Conservation (phyloP, 2,797 vertebrate species). For the Lemur catta region DNA sequence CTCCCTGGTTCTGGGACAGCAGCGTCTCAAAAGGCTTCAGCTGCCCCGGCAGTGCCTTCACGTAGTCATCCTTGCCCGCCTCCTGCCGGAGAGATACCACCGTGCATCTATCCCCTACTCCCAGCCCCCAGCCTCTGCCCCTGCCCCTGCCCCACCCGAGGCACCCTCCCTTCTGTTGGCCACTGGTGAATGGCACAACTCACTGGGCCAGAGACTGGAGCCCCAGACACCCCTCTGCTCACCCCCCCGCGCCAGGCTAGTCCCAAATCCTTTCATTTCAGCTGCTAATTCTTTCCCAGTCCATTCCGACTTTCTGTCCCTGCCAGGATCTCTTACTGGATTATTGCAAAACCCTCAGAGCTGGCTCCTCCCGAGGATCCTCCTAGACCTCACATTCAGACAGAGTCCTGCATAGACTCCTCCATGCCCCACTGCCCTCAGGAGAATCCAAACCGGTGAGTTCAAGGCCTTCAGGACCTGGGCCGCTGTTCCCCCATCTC, state of each 20-base stretch:
- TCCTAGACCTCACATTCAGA: background rate
- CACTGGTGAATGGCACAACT: background rate
- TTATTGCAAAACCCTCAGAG: background rate
- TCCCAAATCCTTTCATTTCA: background rate
- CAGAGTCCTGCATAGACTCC: background rate
- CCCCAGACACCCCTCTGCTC: background rate
- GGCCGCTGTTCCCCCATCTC: background rate
- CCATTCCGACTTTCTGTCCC: background rate
- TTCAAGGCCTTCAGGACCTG: background rate
- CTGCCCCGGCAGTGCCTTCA: conserved; percentile 80
- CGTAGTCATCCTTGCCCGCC: conserved; percentile 82
- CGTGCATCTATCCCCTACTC: background rate
- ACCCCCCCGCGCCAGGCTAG: too few species aligned
- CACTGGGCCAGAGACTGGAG: background rate
- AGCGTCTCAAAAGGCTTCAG: conserved; percentile 84
- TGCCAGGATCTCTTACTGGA: background rate
- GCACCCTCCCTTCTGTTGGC: background rate
- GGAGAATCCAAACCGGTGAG: background rate
- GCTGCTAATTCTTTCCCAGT: background rate
- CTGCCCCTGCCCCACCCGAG: too few species aligned
- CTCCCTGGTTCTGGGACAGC: conserved; percentile 80
- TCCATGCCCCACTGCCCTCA: accelerated
- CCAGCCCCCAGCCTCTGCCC: background rate
- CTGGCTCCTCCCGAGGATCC: background rate
- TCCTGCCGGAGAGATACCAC: conserved; percentile 76